A percentile compares a stretch with the other conserved stretches of the same genome.
Conservation (phyloP, 2,888 invertebrate genomes). For the Scaptodrosophila latifasciaeformis region DNA sequence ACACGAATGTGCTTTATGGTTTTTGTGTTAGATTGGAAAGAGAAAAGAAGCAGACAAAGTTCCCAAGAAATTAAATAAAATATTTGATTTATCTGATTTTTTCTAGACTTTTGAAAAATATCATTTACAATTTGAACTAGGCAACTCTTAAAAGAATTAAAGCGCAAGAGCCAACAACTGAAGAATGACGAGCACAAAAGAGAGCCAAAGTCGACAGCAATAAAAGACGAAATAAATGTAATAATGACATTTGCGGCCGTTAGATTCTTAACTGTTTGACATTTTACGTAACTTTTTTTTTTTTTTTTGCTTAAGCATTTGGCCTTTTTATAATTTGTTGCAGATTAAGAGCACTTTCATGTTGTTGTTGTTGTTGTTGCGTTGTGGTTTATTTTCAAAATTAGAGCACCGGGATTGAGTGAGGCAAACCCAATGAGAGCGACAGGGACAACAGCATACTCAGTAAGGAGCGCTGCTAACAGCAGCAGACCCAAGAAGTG, state of each 20-base stretch:
- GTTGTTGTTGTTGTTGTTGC: conserved; percentile 8
- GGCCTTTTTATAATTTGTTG: conserved; percentile 59
- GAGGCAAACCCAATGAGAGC: background rate
- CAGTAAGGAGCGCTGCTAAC: background rate
- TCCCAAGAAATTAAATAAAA: no score
- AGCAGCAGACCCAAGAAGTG: no score
- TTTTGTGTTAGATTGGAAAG: no score
- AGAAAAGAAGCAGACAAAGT: no score
- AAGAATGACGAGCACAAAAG: conserved; percentile 22
- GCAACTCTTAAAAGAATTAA: no score
- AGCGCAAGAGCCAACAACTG: conserved; percentile 23
- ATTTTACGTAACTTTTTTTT: conserved; percentile 73
- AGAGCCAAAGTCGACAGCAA: conserved; percentile 49
- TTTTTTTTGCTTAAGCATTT: conserved; percentile 43
- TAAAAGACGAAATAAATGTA: conserved; percentile 68
- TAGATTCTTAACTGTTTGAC: conserved; percentile 73
- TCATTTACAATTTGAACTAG: no score
- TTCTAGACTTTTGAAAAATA: no score
- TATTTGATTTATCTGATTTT: no score
- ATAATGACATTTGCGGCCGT: conserved; percentile 70
- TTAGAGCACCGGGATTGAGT: conserved; percentile 19
- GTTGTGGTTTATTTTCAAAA: no score
- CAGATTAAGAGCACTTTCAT: conserved; percentile 28
- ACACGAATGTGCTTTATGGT: no score
- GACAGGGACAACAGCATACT: conserved; percentile 15